Conservation (phyloP, 2,113 vertebrate genomes). For the Gavia stellata region DNA sequence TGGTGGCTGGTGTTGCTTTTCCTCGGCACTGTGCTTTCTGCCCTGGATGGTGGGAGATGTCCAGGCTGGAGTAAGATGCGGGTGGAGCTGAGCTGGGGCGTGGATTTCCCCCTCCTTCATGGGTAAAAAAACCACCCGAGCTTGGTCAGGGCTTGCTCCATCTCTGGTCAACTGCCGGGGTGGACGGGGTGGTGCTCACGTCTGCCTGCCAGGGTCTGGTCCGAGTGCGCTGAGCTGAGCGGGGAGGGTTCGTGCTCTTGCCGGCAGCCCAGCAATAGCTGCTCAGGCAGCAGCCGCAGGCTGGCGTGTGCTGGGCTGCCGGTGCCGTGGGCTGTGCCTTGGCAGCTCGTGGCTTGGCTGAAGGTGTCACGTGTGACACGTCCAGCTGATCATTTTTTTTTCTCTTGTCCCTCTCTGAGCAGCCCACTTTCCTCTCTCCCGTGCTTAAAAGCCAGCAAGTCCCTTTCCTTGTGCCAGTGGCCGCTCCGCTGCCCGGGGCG, state of each 20-base stretch:
- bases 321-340: background rate
- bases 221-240: accelerated
- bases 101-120: accelerated
- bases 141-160: background rate
- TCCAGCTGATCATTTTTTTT: background rate
- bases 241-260: background rate
- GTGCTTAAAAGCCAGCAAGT: accelerated
- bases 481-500: background rate
- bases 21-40: accelerated
- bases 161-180: accelerated
- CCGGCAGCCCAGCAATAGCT: background rate
- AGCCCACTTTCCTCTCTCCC: accelerated
- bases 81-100: background rate
- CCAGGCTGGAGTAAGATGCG: background rate
- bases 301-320: background rate
- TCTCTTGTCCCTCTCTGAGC: accelerated
- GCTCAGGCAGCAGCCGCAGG: background rate
- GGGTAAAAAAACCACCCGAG: background rate
- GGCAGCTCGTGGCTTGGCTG: accelerated
- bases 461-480: background rate
- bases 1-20: background rate
- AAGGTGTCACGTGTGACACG: accelerated
- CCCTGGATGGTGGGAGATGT: background rate
- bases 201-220: too few relatives aligned
- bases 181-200: accelerated